Base-by-base conservation (phyloP, 2,797 vertebrate genomes). In the Paramormyrops hopkinsi region DNA sequence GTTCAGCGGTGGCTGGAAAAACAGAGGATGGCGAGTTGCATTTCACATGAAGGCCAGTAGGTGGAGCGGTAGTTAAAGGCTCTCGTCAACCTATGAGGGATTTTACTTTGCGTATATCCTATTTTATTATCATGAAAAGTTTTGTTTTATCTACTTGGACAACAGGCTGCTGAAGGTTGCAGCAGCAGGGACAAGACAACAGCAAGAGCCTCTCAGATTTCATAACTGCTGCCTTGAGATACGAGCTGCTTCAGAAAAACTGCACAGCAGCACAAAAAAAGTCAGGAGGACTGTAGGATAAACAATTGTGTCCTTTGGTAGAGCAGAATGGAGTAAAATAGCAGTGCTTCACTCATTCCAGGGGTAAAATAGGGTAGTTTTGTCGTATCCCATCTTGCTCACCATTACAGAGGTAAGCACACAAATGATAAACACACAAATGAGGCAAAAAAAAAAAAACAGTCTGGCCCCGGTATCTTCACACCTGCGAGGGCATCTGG, bases 1-100 rank as follows among this genome's bases (percentile, higher is more conserved):
- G 0, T 99, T 99, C 88, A 99, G 94, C 0, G 97, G 98, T 25
- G 98, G 97, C 97, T 99, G 96, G 4, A 69, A 90, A n/a, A 11
- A 11, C 54, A 56, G 65, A 41, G 25, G 83, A 33, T 0, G 83
- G 44, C 17, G 25, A 9, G 50, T 51, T 7, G 48, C 17, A 19
- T n/a, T 59, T 41, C 53, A 11, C 14, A 11, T 4, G 33, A 8
- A 62, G 2, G 33, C 51, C 86, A 62, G 86, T n/a, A 87, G 86
- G 53, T 41, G 86, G 51, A n/a, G 25, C 7, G 33, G 25, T 59
- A 17, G 17, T n/a, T 37, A 44, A 79, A 79, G 73, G 73, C 17
- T 41, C 33, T 19, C 6, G 17, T 19, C 17, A n/a, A 79, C 33
- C 29, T 19, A 4, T 7, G 14, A 79, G 37, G 73, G 37, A 79